These are phyloP conservation scores for Ceratosolen solmsi DNA, from an alignment of 1,140 invertebrate species.

Conservation along the genomic window DNA sequence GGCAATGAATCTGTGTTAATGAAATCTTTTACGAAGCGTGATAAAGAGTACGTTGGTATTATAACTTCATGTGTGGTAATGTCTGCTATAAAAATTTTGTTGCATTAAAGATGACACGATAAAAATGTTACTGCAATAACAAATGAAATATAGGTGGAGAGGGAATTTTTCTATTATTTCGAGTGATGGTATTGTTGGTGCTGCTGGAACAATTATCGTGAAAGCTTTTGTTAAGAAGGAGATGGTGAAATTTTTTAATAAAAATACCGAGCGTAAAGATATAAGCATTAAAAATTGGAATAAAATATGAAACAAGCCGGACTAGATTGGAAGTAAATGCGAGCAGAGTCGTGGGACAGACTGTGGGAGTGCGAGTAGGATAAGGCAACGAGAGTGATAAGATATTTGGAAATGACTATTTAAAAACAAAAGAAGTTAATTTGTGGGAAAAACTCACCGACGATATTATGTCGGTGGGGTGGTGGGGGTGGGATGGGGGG, in stretches of 20 bases:
- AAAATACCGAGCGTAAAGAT: not conserved
- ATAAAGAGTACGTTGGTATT: not conserved
- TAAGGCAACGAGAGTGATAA: slow-evolving; percentile 1
- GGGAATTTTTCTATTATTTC: not conserved
- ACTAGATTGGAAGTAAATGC: not conserved
- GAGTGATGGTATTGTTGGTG: not conserved
- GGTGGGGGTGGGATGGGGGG: not conserved
- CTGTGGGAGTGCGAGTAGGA: not conserved
- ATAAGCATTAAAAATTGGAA: not conserved
- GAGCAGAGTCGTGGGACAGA: not conserved
- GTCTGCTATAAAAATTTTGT: not conserved
- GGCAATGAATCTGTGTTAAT: not conserved
- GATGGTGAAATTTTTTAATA: not conserved
- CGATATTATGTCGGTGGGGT: slow-evolving; percentile 1
- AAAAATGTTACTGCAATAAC: not conserved
- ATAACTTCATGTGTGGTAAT: not conserved
- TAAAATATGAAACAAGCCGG: not conserved
- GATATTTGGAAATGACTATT: not conserved
- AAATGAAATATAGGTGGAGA: not conserved
- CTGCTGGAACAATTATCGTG: not conserved
- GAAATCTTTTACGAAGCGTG: slow-evolving; percentile 18
- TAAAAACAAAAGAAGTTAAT: slow-evolving; percentile 35
- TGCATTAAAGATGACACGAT: not conserved
- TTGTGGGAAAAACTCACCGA: slow-evolving; percentile 14
- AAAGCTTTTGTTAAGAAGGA: not conserved